Percentiles rank a stretch among this genome's conserved stretches.
phyloP scores from a whole-genome alignment of 2,113 vertebrate genomes.

The Thamnaconus septentrionalis region DNA sequence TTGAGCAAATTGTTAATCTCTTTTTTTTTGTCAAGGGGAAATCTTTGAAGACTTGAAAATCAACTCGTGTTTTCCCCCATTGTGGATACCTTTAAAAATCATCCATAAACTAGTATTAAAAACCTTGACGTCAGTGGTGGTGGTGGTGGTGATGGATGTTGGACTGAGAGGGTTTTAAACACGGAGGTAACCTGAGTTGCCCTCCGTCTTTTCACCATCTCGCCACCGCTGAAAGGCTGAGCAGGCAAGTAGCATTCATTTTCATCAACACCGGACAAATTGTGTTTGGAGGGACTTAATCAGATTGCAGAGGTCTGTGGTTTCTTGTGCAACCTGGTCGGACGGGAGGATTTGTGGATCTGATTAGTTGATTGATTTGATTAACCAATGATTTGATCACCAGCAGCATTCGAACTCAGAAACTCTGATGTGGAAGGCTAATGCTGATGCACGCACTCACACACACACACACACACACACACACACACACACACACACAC shows the following conservation, averaged over 20 bases:
- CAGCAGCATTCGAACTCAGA: not conserved
- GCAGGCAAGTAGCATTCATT: conserved; percentile 56
- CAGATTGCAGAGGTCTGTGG: conserved; percentile 46
- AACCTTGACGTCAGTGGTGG: no score
- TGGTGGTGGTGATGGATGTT: no score
- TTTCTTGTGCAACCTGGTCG: conserved; percentile 40
- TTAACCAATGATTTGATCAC: conserved; percentile 44
- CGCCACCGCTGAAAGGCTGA: conserved; percentile 16
- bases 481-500: not conserved
- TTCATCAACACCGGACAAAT: conserved; percentile 60
- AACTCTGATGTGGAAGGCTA: conserved; percentile 2
- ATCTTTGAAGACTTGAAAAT: no score
- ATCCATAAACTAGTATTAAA: no score
- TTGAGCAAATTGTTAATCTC: not conserved
- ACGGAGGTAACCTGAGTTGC: not conserved
- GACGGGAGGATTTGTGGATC: conserved; percentile 45
- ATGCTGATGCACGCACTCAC: not conserved
- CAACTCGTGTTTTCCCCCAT: no score
- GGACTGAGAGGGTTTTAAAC: conserved; percentile 7
- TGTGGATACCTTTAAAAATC: no score
- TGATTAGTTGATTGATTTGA: conserved; percentile 64
- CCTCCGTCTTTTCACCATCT: conserved; percentile 9
- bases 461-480: not conserved
- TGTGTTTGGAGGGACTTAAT: conserved; percentile 53
- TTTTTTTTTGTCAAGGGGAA: no score